Conservation (phyloP, 2,888 invertebrate genomes). For the Aspidiotus rigidus region DNA sequence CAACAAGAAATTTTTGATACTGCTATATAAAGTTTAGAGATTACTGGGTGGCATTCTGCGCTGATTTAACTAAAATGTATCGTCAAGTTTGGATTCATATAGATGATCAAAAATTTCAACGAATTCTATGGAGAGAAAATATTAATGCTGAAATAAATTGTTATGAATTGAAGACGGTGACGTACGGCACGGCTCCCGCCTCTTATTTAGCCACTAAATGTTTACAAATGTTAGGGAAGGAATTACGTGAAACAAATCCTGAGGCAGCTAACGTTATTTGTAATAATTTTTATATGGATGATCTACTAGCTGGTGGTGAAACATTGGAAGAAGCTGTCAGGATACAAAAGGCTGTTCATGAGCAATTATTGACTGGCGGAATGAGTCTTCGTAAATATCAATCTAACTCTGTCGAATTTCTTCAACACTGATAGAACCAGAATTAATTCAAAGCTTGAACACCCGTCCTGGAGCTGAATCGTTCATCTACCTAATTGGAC, state of each 20-base stretch:
- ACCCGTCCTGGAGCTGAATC: neutral
- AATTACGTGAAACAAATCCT: conserved; percentile 34
- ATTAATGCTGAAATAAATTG: conserved; percentile 6
- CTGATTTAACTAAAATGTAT: conserved; percentile 5
- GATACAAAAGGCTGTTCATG: conserved; percentile 34
- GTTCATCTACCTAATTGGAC: conserved; percentile 10
- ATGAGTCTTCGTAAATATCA: conserved; percentile 38
- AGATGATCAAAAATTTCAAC: neutral
- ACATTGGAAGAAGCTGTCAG: conserved; percentile 35
- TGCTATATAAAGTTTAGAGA: neutral
- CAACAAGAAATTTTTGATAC: conserved; percentile 36
- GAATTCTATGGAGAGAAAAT: conserved; percentile 41
- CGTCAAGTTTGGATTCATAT: neutral
- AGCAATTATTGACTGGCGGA: conserved; percentile 26
- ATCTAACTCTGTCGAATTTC: conserved; percentile 34
- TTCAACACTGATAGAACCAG: conserved; percentile 13
- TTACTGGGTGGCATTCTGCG: conserved; percentile 7
- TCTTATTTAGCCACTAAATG: conserved; percentile 39
- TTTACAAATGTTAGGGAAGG: conserved; percentile 39
- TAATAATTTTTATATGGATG: conserved; percentile 41
- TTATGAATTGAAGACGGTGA: conserved; percentile 38
- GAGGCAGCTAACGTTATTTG: conserved; percentile 33
- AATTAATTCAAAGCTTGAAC: conserved; percentile 3
- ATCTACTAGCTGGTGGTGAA: conserved; percentile 38
- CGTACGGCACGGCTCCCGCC: too few species aligned